Evolutionary conservation across 2,888 invertebrate genomes (phyloP).

Genomic region (Drosophila monieri): DNA sequence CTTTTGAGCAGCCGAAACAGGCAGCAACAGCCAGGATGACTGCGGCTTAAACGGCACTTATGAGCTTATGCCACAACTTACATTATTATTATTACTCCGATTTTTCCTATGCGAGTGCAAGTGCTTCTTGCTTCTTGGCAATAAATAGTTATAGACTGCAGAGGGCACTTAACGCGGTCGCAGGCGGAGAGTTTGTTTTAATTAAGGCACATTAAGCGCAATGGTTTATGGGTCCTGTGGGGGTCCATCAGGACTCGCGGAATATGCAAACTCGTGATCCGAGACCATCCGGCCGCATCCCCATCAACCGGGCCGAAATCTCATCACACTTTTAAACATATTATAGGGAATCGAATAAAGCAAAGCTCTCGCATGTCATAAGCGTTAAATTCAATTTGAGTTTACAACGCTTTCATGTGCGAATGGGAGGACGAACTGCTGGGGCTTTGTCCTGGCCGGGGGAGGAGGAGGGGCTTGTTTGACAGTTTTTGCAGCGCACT

Average conservation of each 20-base stretch:
- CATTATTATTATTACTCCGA: conserved; percentile 78
- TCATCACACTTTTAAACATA: conserved; percentile 17
- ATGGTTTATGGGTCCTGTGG: conserved; percentile 47
- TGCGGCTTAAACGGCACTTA: conserved; percentile 78
- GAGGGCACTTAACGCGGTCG: conserved; percentile 12
- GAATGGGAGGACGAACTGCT: conserved; percentile 8
- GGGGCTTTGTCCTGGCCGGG: conserved; percentile 24
- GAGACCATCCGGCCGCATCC: conserved; percentile 5
- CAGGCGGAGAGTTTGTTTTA: conserved; percentile 54
- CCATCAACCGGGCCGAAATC: conserved; percentile 21
- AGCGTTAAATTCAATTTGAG: conserved; percentile 68
- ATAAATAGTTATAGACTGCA: conserved; percentile 73
- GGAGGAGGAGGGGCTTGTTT: conserved; percentile 52
- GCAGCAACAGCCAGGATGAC: conserved; percentile 48
- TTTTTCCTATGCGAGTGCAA: conserved; percentile 26
- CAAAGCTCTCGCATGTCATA: conserved; percentile 53
- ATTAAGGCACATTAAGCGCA: conserved; percentile 64
- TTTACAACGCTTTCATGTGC: conserved; percentile 52
- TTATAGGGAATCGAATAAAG: conserved; percentile 46
- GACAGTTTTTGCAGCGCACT: conserved; percentile 71
- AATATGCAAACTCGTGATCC: neutral
- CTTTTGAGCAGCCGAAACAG: conserved; percentile 37
- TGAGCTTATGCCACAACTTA: conserved; percentile 79
- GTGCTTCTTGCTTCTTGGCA: conserved; percentile 35
- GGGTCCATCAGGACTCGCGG: conserved; percentile 28